These are phyloP conservation scores for Hedychridium roseum DNA, from an alignment of 2,888 invertebrate species.

Conservation along the genomic window DNA sequence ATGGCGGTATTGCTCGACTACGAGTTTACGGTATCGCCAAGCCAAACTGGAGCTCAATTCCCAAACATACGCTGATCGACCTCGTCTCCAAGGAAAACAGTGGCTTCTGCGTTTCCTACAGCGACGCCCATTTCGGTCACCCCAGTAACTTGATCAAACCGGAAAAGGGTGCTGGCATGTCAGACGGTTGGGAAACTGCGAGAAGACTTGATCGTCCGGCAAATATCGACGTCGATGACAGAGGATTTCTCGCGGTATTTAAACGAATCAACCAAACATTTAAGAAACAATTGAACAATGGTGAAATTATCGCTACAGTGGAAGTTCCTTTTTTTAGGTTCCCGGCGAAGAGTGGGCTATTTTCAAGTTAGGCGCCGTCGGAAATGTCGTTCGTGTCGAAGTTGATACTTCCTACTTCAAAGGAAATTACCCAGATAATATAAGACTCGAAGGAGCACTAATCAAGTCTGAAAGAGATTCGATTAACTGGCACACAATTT, in stretches of 20 bases:
- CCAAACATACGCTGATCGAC: conserved; percentile 62
- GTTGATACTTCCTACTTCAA: conserved; percentile 72
- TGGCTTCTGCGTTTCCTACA: conserved; percentile 67
- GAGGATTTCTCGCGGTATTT: conserved; percentile 69
- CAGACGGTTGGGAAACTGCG: conserved; percentile 75
- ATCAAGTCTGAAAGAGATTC: conserved; percentile 55
- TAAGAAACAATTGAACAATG: not conserved
- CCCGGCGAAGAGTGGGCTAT: conserved; percentile 70
- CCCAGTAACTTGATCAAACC: conserved; percentile 70
- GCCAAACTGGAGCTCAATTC: conserved; percentile 41
- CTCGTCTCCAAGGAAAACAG: conserved; percentile 67
- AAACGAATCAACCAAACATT: too few species aligned
- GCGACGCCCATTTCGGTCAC: conserved; percentile 73
- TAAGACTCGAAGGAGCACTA: conserved; percentile 67
- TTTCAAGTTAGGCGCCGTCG: conserved; percentile 68
- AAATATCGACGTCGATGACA: conserved; percentile 66
- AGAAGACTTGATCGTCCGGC: conserved; percentile 70
- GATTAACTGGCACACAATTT: conserved; percentile 65
- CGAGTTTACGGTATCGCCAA: conserved; percentile 68
- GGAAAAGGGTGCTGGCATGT: conserved; percentile 67
- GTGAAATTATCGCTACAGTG: not conserved
- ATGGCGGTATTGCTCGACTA: conserved; percentile 72
- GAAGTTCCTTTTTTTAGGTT: conserved; percentile 21
- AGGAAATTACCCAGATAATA: conserved; percentile 72
- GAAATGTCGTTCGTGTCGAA: conserved; percentile 65